phyloP scores from a whole-genome alignment of 2,888 invertebrate genomes.

The Platynereis dumerilii region DNA sequence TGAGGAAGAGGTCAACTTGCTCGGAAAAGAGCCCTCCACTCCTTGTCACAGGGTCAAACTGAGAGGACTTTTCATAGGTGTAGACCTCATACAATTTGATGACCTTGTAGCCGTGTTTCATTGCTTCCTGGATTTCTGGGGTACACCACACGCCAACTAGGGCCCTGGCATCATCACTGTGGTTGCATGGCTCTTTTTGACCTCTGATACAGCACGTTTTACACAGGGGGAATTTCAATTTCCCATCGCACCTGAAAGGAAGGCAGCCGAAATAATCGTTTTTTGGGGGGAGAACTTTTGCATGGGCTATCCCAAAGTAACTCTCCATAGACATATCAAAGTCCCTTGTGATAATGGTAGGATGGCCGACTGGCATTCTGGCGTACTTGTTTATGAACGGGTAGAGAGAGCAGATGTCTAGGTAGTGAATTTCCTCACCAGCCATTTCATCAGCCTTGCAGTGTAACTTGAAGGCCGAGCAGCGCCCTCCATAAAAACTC shows the following conservation, averaged over 20 bases:
- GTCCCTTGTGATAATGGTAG: conserved; percentile 31
- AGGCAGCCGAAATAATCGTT: conserved; percentile 50
- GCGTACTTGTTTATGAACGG: conserved; percentile 43
- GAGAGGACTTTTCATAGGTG: background rate
- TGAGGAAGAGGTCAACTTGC: conserved; percentile 50
- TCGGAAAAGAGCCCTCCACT: conserved; percentile 47
- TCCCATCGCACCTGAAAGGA: conserved; percentile 44
- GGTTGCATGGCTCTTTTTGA: conserved; percentile 3
- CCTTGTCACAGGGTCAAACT: conserved; percentile 31
- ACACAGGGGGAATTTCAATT: conserved; percentile 58
- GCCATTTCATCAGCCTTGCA: conserved; percentile 31
- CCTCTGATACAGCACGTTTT: conserved; percentile 43
- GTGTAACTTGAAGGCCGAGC: conserved; percentile 16
- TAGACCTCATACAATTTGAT: conserved; percentile 38
- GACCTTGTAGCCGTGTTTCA: conserved; percentile 51
- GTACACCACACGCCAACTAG: conserved; percentile 55
- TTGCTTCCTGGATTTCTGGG: conserved; percentile 54
- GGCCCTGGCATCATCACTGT: conserved; percentile 34
- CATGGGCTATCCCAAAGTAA: conserved; percentile 46
- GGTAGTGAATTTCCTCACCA: conserved; percentile 40
- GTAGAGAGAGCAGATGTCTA: conserved; percentile 45
- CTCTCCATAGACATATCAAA: conserved; percentile 29
- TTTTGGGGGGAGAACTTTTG: conserved; percentile 43
- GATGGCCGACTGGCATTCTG: conserved; percentile 46
- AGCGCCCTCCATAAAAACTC: conserved; percentile 11